A percentile compares a stretch with the other conserved stretches of the same genome.
phyloP scores from a whole-genome alignment of 1,140 invertebrate genomes.

The Rhopalosiphum padi region DNA sequence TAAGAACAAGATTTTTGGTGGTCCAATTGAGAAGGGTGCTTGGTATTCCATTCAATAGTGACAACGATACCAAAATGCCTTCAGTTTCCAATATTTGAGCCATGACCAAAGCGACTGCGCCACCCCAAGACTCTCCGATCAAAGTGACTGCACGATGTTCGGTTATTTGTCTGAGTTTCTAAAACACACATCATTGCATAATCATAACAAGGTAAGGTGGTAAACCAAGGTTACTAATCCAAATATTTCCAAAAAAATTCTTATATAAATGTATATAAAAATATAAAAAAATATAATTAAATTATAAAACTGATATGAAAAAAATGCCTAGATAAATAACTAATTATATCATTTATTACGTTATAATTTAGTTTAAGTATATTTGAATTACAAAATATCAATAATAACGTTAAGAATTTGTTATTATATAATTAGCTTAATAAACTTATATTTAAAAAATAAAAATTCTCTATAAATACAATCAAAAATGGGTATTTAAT shows the following conservation, averaged over 20 bases:
- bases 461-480: no score
- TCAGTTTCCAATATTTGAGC: constrained; percentile 58
- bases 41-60: constrained; percentile 1
- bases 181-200: background rate
- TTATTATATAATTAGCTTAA: no score
- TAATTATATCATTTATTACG: no score
- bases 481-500: no score
- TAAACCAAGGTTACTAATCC: background rate
- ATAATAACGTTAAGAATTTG: no score
- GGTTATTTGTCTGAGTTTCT: constrained; percentile 40
- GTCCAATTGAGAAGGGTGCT: background rate
- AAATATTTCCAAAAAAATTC: background rate
- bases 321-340: background rate
- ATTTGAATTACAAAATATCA: no score
- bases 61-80: constrained; percentile 38
- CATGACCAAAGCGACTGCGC: constrained; percentile 59
- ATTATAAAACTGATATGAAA: background rate
- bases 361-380: no score
- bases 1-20: background rate
- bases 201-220: background rate
- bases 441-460: no score
- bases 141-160: constrained; percentile 55
- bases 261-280: background rate
- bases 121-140: constrained; percentile 60
- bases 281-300: background rate